phyloP scores from a whole-genome alignment of 2,797 vertebrate genomes.

The Podarcis lilfordi region DNA sequence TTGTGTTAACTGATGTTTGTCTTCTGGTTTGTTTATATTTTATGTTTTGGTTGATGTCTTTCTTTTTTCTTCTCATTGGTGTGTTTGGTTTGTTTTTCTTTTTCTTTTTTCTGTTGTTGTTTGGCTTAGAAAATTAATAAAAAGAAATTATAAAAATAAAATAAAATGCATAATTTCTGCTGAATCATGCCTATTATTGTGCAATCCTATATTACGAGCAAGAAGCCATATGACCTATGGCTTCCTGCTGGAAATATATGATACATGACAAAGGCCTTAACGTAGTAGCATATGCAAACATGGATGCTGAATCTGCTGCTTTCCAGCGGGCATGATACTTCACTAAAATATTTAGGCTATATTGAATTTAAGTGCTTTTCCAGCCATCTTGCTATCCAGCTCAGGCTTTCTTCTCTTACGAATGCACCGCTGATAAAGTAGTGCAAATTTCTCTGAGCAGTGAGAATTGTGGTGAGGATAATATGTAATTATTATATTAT shows the following conservation, averaged over 20 bases:
- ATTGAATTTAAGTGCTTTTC: conserved; percentile 44
- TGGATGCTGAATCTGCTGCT: conserved; percentile 16
- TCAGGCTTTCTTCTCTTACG: conserved; percentile 39
- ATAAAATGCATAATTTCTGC: background rate
- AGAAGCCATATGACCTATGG: background rate
- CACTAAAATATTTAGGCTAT: conserved; percentile 54
- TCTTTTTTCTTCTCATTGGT: no score
- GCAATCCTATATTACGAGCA: background rate
- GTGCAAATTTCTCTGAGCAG: conserved; percentile 34
- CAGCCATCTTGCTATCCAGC: conserved; percentile 3
- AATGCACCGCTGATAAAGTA: conserved; percentile 45
- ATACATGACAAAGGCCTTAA: background rate
- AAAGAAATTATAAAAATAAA: no score
- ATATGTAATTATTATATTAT: conserved; percentile 38
- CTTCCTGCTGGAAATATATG: background rate
- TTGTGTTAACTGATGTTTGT: no score
- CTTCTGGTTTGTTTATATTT: no score
- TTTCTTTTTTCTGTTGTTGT: no score
- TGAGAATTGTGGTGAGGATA: conserved; percentile 15
- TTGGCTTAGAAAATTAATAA: no score
- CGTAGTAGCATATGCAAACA: background rate
- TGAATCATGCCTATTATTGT: background rate
- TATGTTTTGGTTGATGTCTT: no score
- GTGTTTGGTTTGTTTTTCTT: no score
- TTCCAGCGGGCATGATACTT: background rate